Base-by-base conservation (phyloP, 1,140 invertebrate genomes). In the Acromyrmex charruanus region DNA sequence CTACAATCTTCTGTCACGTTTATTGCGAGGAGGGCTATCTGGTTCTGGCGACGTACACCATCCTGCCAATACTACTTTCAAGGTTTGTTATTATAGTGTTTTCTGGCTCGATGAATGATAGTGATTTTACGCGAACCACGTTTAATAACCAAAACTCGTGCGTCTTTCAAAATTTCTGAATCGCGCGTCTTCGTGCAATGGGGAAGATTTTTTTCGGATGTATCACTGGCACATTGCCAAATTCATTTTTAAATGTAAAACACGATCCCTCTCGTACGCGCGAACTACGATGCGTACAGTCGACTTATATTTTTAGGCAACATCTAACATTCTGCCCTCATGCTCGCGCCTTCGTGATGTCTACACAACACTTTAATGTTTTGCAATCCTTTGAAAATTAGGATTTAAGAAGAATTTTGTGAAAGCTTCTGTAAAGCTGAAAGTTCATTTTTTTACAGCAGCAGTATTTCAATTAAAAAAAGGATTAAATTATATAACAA, bases 1-100 rank as follows among this genome's bases (percentile, higher is more conserved):
- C 16, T 95, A 95, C 68, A 93, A 90, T 65, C 91, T 94, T 69
- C 88, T 89, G 4, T 92, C 92, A 18, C 89, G 94, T 31, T 77
- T 92, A 21, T 88, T 94, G 9, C 86, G 90, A 59, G 94, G 94
- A 59, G 94, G 94, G 44, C 87, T 92, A 4, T 92, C 94, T 25
- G 93, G 94, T 63, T 94, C 91, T 35, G 94, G 94, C 49, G 94
- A 95, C 69, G 86, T 94, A 63, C 81, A 92, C 84, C 92, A 94
- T 88, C 94, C 94, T 35, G 93, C 88, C 6, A 92, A 93, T 63
- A 86, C 86, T 7, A 84, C 91, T 18, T 94, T 95, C 89, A 94
- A 94, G 93, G 94, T 94, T 75, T 75, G 90, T 88, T 21, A 53
- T 89, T 35, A 61, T 2, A 16, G 7, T 51, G 3, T 51, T 51